Conservation (phyloP, 2,113 vertebrate genomes). For the Pygoscelis adeliae region DNA sequence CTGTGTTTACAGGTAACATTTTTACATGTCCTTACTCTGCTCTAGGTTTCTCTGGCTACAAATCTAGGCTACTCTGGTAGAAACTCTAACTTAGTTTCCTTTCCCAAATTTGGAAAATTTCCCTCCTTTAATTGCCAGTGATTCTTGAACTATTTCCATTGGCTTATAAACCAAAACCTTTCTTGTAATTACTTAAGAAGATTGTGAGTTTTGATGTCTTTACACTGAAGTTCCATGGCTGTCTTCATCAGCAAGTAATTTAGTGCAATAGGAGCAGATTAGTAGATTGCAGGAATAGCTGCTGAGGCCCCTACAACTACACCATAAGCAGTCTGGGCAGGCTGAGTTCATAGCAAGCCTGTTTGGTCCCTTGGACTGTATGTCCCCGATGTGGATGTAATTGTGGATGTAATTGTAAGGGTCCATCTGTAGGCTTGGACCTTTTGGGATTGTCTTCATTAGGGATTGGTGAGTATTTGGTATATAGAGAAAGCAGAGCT, state of each 20-base stretch:
- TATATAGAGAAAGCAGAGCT: not conserved
- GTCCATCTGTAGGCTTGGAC: not conserved
- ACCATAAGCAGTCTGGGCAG: not conserved
- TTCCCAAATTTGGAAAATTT: not conserved
- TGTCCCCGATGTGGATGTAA: not conserved
- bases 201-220: not conserved
- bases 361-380: not conserved
- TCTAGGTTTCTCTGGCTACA: not conserved
- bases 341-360: not conserved
- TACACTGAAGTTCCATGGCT: not conserved
- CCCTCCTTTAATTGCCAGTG: not conserved
- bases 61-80: not conserved
- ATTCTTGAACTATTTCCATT: not conserved
- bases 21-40: not conserved
- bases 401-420: not conserved
- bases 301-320: not conserved
- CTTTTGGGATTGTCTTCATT: not conserved
- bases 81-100: not conserved
- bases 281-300: not conserved
- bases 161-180: not conserved
- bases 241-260: not conserved
- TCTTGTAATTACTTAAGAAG: not conserved
- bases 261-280: not conserved
- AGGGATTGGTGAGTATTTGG: not conserved
- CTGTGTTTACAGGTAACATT: not conserved